Evolutionary conservation across 1,140 invertebrate genomes (phyloP).

Genomic region (Helicoverpa zea): DNA sequence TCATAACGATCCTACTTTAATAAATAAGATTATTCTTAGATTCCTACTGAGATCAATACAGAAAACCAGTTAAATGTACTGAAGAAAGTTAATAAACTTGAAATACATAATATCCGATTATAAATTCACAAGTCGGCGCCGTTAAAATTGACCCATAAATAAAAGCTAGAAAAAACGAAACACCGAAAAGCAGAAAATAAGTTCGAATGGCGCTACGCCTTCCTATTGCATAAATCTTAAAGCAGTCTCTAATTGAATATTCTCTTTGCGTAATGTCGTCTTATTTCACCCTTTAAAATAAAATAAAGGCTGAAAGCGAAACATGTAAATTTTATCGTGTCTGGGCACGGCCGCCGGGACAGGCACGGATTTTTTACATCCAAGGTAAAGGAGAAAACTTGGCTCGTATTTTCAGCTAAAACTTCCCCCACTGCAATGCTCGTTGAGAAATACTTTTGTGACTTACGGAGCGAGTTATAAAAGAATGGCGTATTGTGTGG

Average conservation of each 20-base stretch:
- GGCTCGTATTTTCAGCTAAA: slow-evolving; percentile 81
- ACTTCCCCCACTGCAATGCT: slow-evolving; percentile 78
- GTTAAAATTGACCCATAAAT: slow-evolving; percentile 47
- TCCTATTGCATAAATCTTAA: slow-evolving; percentile 79
- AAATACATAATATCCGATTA: neutral
- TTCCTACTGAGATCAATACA: slow-evolving; percentile 4
- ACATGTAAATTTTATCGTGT: slow-evolving; percentile 86
- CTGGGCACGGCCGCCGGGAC: slow-evolving; percentile 72
- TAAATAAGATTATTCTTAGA: slow-evolving; percentile 17
- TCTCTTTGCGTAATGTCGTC: slow-evolving; percentile 82
- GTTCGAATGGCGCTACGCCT: slow-evolving; percentile 63
- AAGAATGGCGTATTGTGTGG: slow-evolving; percentile 74
- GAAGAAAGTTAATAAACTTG: neutral
- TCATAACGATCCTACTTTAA: slow-evolving; percentile 25
- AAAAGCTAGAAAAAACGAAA: slow-evolving; percentile 57
- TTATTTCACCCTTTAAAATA: slow-evolving; percentile 85
- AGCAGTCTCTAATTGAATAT: slow-evolving; percentile 85
- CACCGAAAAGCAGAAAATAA: slow-evolving; percentile 68
- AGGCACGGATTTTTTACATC: slow-evolving; percentile 74
- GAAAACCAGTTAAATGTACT: neutral
- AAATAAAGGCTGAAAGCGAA: slow-evolving; percentile 83
- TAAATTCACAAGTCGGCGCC: neutral
- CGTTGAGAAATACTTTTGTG: slow-evolving; percentile 77
- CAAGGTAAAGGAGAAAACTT: slow-evolving; percentile 80
- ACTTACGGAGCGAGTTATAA: slow-evolving; percentile 78